Percentiles rank a stretch among this genome's conserved stretches.
Conservation (phyloP, 1,140 invertebrate genomes). For the Meloidogyne exigua region DNA sequence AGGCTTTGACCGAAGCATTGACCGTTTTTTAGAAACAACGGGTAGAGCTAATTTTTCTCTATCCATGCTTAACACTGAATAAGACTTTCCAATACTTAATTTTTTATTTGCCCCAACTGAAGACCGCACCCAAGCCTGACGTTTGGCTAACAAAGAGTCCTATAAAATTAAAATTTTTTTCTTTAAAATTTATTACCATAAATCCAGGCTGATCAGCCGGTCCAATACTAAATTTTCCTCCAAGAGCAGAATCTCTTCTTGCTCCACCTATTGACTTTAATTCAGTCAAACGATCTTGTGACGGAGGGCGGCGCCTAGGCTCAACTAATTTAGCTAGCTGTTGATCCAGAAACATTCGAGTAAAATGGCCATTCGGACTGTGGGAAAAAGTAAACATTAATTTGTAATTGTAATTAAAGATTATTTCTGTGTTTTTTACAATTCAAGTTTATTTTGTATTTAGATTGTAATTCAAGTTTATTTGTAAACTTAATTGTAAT, state of each 20-base stretch:
- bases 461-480: no score
- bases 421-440: no score
- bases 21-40: slow-evolving; percentile 53
- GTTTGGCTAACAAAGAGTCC: slow-evolving; percentile 42
- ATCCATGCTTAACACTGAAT: slow-evolving; percentile 54
- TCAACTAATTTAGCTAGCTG: slow-evolving; percentile 34
- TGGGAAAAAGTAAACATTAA: neutral
- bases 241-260: slow-evolving; percentile 19
- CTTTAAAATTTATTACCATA: slow-evolving; percentile 7
- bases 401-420: no score
- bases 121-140: slow-evolving; percentile 58
- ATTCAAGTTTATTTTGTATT: no score
- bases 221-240: slow-evolving; percentile 46
- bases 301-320: neutral
- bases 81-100: slow-evolving; percentile 52
- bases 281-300: neutral
- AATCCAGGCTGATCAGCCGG: slow-evolving; percentile 33
- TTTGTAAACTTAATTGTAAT: no score
- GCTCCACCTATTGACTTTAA: neutral
- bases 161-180: neutral
- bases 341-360: slow-evolving; percentile 59
- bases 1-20: slow-evolving; percentile 41
- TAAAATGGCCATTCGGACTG: neutral
- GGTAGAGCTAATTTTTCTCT: slow-evolving; percentile 53
- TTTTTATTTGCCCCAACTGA: slow-evolving; percentile 53